Percentiles rank a stretch among this genome's conserved stretches.
Conservation (phyloP, 2,888 invertebrate genomes). For the Rhabditoides inermis region DNA sequence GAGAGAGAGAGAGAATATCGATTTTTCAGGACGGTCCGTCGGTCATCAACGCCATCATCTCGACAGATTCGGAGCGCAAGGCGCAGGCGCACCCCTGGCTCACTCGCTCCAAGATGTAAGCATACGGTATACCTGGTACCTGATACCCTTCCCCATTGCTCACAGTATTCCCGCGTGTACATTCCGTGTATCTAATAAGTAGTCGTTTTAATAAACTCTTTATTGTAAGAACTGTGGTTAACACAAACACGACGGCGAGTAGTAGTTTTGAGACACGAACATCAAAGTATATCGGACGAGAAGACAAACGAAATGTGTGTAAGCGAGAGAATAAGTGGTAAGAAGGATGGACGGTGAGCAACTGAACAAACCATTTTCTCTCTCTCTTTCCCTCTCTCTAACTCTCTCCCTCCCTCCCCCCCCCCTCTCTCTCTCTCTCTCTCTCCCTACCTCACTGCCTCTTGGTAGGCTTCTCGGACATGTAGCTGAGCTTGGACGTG, state of each 20-base stretch:
- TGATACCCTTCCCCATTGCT: background rate
- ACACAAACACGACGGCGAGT: no score
- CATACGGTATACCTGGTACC: background rate
- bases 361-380: background rate
- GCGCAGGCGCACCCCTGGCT: conserved; percentile 83
- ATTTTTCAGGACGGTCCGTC: conserved; percentile 73
- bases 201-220: no score
- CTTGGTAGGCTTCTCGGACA: no score
- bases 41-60: conserved; percentile 82
- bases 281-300: no score
- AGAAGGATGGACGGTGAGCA: no score
- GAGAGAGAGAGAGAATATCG: no score
- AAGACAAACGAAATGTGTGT: no score
- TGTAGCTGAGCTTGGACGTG: no score
- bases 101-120: conserved; percentile 70
- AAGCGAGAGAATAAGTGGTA: no score
- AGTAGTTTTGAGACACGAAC: no score
- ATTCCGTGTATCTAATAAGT: no score
- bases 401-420: conserved; percentile 4
- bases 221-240: no score
- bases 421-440: conserved; percentile 2
- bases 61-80: conserved; percentile 78
- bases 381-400: conserved; percentile 2
- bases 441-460: background rate
- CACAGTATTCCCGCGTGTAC: background rate